Base-by-base conservation (phyloP, 1,140 invertebrate species). In the Anadara kagoshimensis region DNA sequence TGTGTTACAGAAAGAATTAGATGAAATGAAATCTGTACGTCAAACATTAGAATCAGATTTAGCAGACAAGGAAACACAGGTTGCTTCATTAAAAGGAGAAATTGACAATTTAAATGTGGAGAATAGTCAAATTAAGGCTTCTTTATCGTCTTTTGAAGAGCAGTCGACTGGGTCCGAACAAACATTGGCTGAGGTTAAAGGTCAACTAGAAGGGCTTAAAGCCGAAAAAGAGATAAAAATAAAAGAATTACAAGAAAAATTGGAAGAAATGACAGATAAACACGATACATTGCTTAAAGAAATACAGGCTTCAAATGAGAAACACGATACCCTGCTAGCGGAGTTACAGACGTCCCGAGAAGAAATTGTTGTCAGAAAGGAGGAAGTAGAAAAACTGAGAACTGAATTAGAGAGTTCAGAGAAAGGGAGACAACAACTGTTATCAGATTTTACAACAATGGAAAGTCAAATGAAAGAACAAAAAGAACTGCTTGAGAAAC, bases 1-100 rank as follows among this genome's bases (percentile, higher is more conserved):
- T 4, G 92, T 93, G 80, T 78, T 94, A 53, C 83, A 93, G 26
- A 90, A 90, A 78, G 93, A 94, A 89, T 93, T 94, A 91, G 92
- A 93, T 73, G 92, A 93, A 86, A 91, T 43, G 16, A 61, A 53
- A 8, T 20, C 20, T 18, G 14, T 22, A 26, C 54, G 59, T 12
- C 56, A 66, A 45, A 67, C 24, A n/a, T 14, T 73, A 11, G 45
- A 62, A 22, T 5, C 29, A 4, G 20, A 67, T 44, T 44, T 56
- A 16, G 20, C 44, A 16, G 53, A 70, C n/a, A 20, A 16, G 11
- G 47, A 41, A 41, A 16, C 45, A 16, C 16, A 44, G 26, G 53
- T 53, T 26, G 20, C 59, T 36, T 51, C 47, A 53, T 62, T 62
- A 29, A 44, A 70, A 43, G 24, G 29, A n/a, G 57, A 70, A 62